Conservation (phyloP, 2,113 vertebrate species). For the Bufo gargarizans region DNA sequence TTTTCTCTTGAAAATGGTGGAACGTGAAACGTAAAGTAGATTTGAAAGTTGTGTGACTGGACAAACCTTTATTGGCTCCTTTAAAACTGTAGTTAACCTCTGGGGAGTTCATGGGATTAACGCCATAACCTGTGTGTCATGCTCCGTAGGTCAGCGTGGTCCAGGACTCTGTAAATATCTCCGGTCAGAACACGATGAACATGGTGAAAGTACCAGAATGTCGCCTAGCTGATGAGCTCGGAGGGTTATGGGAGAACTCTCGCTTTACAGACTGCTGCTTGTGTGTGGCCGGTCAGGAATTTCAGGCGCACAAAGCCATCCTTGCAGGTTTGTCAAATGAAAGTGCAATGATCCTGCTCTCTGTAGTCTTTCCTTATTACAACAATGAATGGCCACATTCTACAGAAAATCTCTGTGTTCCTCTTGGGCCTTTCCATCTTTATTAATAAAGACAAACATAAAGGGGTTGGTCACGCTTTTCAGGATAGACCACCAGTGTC, state of each 20-base stretch:
- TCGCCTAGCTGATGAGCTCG: conserved; percentile 91
- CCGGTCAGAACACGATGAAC: conserved; percentile 96
- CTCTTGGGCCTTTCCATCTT: neutral
- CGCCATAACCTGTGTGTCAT: conserved; percentile 11
- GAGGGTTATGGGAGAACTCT: conserved; percentile 94
- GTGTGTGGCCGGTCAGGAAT: conserved; percentile 91
- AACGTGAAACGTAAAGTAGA: neutral
- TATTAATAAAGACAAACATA: neutral
- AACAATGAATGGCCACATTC: no score
- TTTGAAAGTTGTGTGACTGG: neutral
- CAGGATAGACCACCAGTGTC: no score
- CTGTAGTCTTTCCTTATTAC: neutral
- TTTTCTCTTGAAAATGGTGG: neutral
- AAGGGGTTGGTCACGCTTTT: no score
- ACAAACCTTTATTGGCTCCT: neutral
- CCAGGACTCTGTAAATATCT: conserved; percentile 97
- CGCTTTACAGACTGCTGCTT: conserved; percentile 96
- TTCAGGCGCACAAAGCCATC: conserved; percentile 91
- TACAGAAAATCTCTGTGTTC: neutral
- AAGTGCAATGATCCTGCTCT: neutral
- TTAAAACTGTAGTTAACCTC: neutral
- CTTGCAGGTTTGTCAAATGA: conserved; percentile 79
- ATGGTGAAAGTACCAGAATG: conserved; percentile 96
- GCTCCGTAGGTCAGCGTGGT: conserved; percentile 92
- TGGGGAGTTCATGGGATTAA: neutral